Evolutionary conservation across 2,113 vertebrate genomes (phyloP), one percentile per base, ranked within the genome.

Genomic region (Poecilia latipinna): DNA sequence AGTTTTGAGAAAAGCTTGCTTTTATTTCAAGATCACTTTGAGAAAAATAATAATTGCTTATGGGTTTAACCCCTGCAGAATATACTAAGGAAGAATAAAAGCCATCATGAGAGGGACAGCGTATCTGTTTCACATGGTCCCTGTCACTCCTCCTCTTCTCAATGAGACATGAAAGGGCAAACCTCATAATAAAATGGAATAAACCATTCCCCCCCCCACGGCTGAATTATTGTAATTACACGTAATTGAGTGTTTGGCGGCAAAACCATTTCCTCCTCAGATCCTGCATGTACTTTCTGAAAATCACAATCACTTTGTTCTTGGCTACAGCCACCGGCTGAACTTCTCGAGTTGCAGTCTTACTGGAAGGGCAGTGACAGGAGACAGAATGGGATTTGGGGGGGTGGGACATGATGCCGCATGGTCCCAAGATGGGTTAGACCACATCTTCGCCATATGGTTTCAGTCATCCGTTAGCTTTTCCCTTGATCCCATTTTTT

Each of bases 191-290:
- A 91, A 91, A 94, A 92, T 90, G 78, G 87, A 94, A 93, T 91
- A 92, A 93, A 92, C 88, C 86, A 82, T 91, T 86, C 24, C 81
- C 48, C 28, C 28, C 80, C 92, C 91, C 90, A 89, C 90, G 89
- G 91, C 82, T 92, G 86, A 92, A 92, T 94, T 88, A 90, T 93
- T 91, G 90, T 92, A 94, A 94, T 94, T 92, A 94, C 68, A 8
- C 84, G 85, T 92, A 93, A 92, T 94, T 91, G 92, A 87, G 84
- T 93, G 88, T 93, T 93, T 93, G 92, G 91, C 87, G 83, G 91
- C 84, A 92, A 93, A 92, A 85, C 87, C 88, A 91, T 92, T 92
- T 93, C 92, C 92, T 93, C 77, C 84, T 91, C 75, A 88, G 89
- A 91, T 89, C 79, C 89, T 66, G 77, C 77, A 82, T 89, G 84